These are phyloP conservation scores for Agonum fuliginosum DNA, from an alignment of 2,888 invertebrate species.

Conservation along the genomic window DNA sequence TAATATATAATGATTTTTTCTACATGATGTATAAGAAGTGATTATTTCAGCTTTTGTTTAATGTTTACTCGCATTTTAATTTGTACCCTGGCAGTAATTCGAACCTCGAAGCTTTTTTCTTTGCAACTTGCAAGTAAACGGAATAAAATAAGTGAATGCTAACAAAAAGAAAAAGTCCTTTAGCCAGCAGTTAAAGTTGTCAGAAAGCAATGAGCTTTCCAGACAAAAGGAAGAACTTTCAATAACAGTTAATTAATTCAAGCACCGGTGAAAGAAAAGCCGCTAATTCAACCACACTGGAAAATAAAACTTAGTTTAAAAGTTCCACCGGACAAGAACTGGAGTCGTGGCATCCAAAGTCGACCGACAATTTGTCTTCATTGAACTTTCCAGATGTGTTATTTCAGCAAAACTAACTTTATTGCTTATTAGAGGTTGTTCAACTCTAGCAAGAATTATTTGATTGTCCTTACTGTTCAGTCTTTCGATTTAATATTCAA, in stretches of 20 bases:
- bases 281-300: slow-evolving; percentile 45
- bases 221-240: slow-evolving; percentile 46
- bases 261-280: slow-evolving; percentile 38
- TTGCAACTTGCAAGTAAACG: too few relatives aligned
- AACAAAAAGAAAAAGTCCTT: slow-evolving; percentile 11
- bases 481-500: too few relatives aligned
- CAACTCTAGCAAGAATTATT: too few relatives aligned
- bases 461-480: too few relatives aligned
- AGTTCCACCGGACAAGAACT: slow-evolving; percentile 28
- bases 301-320: slow-evolving; percentile 42
- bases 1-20: too few relatives aligned
- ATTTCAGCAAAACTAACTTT: slow-evolving; percentile 31
- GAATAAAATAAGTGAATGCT: too few relatives aligned
- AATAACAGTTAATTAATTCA: slow-evolving; percentile 44
- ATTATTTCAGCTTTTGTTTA: too few relatives aligned
- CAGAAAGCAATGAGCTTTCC: not conserved
- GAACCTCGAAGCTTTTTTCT: too few relatives aligned
- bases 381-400: slow-evolving; percentile 50
- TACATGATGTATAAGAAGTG: too few relatives aligned
- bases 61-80: too few relatives aligned
- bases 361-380: slow-evolving; percentile 45
- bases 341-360: slow-evolving; percentile 11
- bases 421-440: slow-evolving; percentile 3
- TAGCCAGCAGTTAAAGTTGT: slow-evolving; percentile 13
- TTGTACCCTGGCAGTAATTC: too few relatives aligned